Evolutionary conservation across 1,140 invertebrate species (phyloP).

Genomic region (Atta texana): DNA sequence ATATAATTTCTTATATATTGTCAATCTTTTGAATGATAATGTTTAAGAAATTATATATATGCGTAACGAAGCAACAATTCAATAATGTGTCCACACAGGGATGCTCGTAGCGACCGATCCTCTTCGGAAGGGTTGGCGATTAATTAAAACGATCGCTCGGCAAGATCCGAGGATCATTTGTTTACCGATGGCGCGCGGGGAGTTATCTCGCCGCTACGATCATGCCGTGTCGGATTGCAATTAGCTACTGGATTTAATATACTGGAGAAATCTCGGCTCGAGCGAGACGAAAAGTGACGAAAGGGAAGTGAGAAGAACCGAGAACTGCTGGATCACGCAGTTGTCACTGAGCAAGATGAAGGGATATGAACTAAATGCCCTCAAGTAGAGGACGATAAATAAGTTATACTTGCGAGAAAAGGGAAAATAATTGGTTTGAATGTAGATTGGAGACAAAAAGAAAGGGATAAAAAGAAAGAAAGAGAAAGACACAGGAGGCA

Average conservation of each 20-base stretch:
- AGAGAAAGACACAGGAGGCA: constrained; percentile 17
- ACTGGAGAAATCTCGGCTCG: constrained; percentile 74
- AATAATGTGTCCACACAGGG: constrained; percentile 53
- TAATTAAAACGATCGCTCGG: constrained; percentile 79
- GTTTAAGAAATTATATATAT: neutral
- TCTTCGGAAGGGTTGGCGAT: constrained; percentile 63
- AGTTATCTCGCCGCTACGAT: constrained; percentile 79
- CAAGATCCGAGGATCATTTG: constrained; percentile 77
- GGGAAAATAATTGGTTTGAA: constrained; percentile 8
- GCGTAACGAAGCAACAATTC: constrained; percentile 62
- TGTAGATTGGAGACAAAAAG: constrained; percentile 9
- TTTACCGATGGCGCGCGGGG: constrained; percentile 78
- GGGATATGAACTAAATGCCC: constrained; percentile 22
- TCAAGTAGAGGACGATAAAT: constrained; percentile 18
- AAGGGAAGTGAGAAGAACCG: constrained; percentile 48
- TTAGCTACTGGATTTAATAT: constrained; percentile 80
- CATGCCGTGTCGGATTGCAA: constrained; percentile 80
- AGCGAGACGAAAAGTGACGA: constrained; percentile 57
- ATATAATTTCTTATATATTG: no score
- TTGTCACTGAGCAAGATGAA: neutral
- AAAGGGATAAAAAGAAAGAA: constrained; percentile 21
- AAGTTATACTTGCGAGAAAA: constrained; percentile 4
- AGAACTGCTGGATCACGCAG: constrained; percentile 33
- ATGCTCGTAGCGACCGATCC: constrained; percentile 52
- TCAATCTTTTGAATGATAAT: neutral